Evolutionary conservation across 2,888 invertebrate species (phyloP).

Genomic region (Aphidoletes aphidimyza): DNA sequence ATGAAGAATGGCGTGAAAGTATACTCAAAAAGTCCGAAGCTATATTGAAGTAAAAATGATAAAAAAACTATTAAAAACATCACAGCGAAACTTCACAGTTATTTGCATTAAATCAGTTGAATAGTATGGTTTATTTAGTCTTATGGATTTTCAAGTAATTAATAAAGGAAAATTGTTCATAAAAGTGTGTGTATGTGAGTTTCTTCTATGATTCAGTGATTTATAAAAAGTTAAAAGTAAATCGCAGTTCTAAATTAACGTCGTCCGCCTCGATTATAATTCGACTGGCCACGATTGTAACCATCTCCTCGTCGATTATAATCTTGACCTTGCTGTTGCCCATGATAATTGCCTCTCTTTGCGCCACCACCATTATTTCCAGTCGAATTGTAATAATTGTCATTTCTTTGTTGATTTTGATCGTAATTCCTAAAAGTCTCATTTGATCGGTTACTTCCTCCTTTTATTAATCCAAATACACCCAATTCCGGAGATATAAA

Average conservation of each 20-base stretch:
- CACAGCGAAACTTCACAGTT: neutral
- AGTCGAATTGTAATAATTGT: slow-evolving; percentile 59
- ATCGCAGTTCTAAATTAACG: slow-evolving; percentile 55
- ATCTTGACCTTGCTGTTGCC: neutral
- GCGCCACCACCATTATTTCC: slow-evolving; percentile 58
- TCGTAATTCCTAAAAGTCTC: slow-evolving; percentile 62
- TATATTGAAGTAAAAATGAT: neutral
- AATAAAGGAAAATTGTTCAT: no score
- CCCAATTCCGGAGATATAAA: no score
- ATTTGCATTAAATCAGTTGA: no score
- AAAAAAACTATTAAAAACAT: neutral
- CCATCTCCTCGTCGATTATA: slow-evolving; percentile 58
- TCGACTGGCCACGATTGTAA: slow-evolving; percentile 62
- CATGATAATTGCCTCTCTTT: slow-evolving; percentile 56
- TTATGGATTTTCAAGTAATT: no score
- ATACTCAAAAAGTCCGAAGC: neutral
- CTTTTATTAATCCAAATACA: neutral
- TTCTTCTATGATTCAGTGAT: neutral
- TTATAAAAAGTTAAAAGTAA: neutral
- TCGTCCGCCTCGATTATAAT: slow-evolving; percentile 63
- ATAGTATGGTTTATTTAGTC: no score
- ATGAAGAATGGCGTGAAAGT: slow-evolving; percentile 17
- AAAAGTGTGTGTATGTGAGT: no score
- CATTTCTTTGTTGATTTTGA: slow-evolving; percentile 65
- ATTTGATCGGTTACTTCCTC: slow-evolving; percentile 60